These are phyloP conservation scores for Bombus confusus DNA, from an alignment of 1,140 invertebrate species.

Conservation along the genomic window DNA sequence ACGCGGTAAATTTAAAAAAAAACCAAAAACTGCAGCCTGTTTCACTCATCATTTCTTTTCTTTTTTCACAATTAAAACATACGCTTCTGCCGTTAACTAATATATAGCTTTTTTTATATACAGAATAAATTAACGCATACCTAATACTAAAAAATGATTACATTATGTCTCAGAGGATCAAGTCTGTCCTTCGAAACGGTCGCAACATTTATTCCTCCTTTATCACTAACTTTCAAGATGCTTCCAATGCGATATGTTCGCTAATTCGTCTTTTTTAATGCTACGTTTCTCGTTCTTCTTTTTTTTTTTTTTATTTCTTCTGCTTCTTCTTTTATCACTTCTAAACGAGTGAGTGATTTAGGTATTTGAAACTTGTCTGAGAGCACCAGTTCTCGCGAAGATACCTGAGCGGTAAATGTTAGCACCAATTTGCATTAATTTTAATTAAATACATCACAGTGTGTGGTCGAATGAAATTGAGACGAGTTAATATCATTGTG, in stretches of 20 bases:
- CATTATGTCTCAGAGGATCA: not conserved
- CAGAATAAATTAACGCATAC: slow-evolving; percentile 46
- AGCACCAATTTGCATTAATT: slow-evolving; percentile 40
- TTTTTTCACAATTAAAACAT: slow-evolving; percentile 27
- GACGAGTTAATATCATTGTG: slow-evolving; percentile 19
- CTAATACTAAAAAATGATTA: slow-evolving; percentile 47
- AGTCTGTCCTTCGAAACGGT: not conserved
- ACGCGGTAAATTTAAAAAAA: not conserved
- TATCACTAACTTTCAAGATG: slow-evolving; percentile 34
- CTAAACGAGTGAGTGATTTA: not conserved
- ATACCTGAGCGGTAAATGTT: slow-evolving; percentile 12
- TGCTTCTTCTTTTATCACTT: not conserved
- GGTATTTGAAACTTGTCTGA: not conserved
- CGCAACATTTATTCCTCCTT: not conserved
- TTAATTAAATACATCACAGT: slow-evolving; percentile 42
- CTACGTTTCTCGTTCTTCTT: not conserved
- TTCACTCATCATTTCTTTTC: not conserved
- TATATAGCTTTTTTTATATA: slow-evolving; percentile 19
- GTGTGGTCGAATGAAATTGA: not conserved
- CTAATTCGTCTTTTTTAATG: not conserved
- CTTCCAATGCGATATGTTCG: slow-evolving; percentile 47
- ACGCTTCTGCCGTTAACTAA: slow-evolving; percentile 28
- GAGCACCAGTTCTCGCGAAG: slow-evolving; percentile 36
- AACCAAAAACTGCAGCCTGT: not conserved
- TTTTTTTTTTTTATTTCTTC: not conserved